phyloP scores from a whole-genome alignment of 2,888 invertebrate genomes.

The Agrotis segetum region DNA sequence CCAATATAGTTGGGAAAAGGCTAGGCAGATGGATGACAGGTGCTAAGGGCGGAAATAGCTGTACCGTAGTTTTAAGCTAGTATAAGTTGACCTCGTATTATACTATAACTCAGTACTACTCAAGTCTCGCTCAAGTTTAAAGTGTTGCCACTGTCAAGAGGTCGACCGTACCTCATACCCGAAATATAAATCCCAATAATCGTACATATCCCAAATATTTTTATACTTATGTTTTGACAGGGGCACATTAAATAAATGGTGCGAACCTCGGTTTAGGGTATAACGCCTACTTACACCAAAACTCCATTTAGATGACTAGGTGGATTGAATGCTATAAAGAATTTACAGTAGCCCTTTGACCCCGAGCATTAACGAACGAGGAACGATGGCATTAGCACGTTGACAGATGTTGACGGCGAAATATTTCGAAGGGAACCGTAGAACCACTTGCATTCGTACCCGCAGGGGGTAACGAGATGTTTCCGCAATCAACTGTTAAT shows the following conservation, averaged over 20 bases:
- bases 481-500: constrained; percentile 48
- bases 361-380: constrained; percentile 69
- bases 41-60: no score
- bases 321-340: constrained; percentile 72
- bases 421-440: constrained; percentile 56
- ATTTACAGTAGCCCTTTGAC: constrained; percentile 74
- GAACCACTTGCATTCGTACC: constrained; percentile 48
- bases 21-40: no score
- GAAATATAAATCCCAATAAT: constrained; percentile 20
- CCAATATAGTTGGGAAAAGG: no score
- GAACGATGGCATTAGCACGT: constrained; percentile 68
- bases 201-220: constrained; percentile 23
- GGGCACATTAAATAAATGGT: constrained; percentile 57
- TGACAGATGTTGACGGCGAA: constrained; percentile 69
- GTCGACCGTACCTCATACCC: background rate
- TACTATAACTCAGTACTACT: background rate
- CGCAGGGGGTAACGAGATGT: constrained; percentile 31
- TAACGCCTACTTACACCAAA: constrained; percentile 74
- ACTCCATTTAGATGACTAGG: constrained; percentile 77
- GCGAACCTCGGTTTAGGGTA: constrained; percentile 61
- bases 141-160: background rate
- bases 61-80: background rate
- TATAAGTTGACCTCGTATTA: background rate
- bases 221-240: constrained; percentile 46
- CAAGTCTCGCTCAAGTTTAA: background rate